These are phyloP conservation scores for Chrysotoxum bicinctum DNA, from an alignment of 2,888 invertebrate genomes.

Conservation along the genomic window DNA sequence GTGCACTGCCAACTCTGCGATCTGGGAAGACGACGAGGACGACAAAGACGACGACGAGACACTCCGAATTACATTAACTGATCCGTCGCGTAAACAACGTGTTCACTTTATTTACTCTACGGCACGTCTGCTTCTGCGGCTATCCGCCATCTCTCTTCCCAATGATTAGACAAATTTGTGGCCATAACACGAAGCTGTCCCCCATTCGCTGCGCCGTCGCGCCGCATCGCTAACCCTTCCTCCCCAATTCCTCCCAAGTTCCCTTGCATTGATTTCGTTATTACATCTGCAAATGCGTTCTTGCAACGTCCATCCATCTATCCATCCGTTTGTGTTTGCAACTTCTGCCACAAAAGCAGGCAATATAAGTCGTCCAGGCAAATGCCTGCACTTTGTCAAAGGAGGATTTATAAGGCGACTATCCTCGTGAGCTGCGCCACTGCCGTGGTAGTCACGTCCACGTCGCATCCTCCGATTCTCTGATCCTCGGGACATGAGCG, in stretches of 20 bases:
- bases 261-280: slow-evolving; percentile 64
- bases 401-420: slow-evolving; percentile 69
- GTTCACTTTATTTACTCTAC: slow-evolving; percentile 71
- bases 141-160: slow-evolving; percentile 68
- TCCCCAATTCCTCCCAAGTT: neutral
- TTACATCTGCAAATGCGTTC: slow-evolving; percentile 66
- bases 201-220: neutral
- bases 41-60: slow-evolving; percentile 45
- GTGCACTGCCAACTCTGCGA: neutral
- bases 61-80: slow-evolving; percentile 73
- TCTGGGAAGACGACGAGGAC: neutral
- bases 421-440: slow-evolving; percentile 49
- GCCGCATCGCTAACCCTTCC: neutral
- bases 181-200: slow-evolving; percentile 61
- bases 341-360: slow-evolving; percentile 67
- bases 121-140: slow-evolving; percentile 65
- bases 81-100: slow-evolving; percentile 72
- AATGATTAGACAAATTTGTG: slow-evolving; percentile 73
- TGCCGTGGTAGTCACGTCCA: slow-evolving; percentile 37
- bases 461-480: slow-evolving; percentile 36
- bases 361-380: slow-evolving; percentile 71
- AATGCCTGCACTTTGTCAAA: slow-evolving; percentile 73
- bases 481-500: slow-evolving; percentile 4
- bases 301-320: slow-evolving; percentile 63
- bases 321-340: slow-evolving; percentile 65